Conservation (phyloP, 2,113 vertebrate genomes). For the Siniperca knerii region DNA sequence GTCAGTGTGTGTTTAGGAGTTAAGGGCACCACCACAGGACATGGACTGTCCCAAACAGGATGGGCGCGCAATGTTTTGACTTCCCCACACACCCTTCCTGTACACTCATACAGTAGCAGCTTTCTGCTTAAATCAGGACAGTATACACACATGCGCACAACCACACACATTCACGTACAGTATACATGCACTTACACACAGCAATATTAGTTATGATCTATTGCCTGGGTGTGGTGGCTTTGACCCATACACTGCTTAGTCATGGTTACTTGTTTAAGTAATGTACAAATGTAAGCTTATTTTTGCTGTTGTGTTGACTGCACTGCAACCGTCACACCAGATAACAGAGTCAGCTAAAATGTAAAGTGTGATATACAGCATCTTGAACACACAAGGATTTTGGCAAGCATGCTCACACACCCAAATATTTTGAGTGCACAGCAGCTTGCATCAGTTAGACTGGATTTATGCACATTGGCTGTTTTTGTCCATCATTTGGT, state of each 20-base stretch:
- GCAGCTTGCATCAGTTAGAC: constrained; percentile 58
- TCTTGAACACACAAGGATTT: constrained; percentile 55
- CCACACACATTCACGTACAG: constrained; percentile 16
- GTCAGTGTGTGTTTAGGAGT: constrained; percentile 52
- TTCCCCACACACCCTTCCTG: constrained; percentile 88
- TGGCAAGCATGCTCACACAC: constrained; percentile 48
- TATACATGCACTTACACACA: constrained; percentile 22
- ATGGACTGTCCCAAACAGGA: constrained; percentile 87
- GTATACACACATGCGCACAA: constrained; percentile 31
- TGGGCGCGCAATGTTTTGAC: constrained; percentile 84
- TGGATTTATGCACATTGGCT: constrained; percentile 44
- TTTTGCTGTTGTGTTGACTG: constrained; percentile 43
- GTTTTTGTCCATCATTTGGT: constrained; percentile 57
- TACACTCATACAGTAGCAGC: constrained; percentile 78
- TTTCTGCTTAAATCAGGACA: constrained; percentile 65
- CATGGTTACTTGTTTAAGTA: constrained; percentile 48
- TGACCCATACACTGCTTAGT: constrained; percentile 62
- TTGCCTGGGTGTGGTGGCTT: constrained; percentile 52
- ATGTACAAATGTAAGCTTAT: constrained; percentile 56
- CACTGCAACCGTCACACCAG: constrained; percentile 42
- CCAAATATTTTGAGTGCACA: constrained; percentile 66
- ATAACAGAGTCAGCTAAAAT: constrained; percentile 70
- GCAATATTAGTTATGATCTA: constrained; percentile 21
- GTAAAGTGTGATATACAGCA: constrained; percentile 68
- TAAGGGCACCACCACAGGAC: constrained; percentile 81